Conservation (phyloP, 2,113 vertebrate species). For the Phalacrocorax carbo region DNA sequence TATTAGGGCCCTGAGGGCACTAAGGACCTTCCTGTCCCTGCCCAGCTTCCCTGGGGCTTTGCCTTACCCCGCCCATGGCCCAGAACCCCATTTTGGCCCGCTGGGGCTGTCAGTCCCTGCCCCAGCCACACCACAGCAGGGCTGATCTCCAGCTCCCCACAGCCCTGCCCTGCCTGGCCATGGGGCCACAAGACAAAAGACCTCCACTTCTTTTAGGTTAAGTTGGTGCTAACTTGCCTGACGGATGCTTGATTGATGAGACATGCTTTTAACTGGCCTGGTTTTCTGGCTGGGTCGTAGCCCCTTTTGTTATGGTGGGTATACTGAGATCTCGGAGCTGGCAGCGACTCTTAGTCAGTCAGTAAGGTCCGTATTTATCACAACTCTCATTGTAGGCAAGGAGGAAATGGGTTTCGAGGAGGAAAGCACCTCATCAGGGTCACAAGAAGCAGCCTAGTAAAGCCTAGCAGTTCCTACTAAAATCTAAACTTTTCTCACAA, state of each 20-base stretch:
- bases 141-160: not conserved
- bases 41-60: not conserved
- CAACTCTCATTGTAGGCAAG: not conserved
- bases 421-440: not conserved
- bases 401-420: not conserved
- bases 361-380: not conserved
- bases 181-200: not conserved
- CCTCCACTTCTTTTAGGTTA: not conserved
- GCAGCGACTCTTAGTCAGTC: not conserved
- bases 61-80: rapidly evolving
- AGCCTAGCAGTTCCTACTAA: not conserved
- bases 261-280: rapidly evolving
- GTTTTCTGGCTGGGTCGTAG: not conserved
- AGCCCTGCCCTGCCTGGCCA: not conserved
- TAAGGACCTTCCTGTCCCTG: not conserved
- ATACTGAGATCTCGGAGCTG: not conserved
- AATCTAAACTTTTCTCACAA: not conserved
- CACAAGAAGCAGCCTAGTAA: not conserved
- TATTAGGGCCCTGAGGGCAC: not conserved
- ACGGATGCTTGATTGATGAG: not conserved
- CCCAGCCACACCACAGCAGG: rapidly evolving
- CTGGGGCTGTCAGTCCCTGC: rapidly evolving
- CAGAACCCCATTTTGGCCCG: not conserved
- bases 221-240: not conserved
- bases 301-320: not conserved